A percentile compares a stretch with the other conserved stretches of the same genome.
These are phyloP conservation scores for Lepetodrilus schrolli DNA, from an alignment of 2,888 invertebrate genomes.

Conservation along the genomic window DNA sequence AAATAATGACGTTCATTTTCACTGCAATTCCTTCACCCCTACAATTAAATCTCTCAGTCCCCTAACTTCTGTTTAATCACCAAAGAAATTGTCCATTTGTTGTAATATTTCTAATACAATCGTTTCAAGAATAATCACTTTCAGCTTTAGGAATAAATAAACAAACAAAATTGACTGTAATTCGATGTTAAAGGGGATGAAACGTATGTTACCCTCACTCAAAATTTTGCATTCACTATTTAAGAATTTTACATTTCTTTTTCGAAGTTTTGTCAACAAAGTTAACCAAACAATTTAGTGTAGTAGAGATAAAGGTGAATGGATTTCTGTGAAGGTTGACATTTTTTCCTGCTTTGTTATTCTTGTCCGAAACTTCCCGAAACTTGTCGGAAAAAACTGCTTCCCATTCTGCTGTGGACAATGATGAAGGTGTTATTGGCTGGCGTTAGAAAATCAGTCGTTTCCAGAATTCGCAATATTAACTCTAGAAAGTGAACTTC, in stretches of 20 bases:
- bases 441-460: not conserved
- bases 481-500: not conserved
- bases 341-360: not conserved
- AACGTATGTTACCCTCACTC: not conserved
- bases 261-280: not conserved
- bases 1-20: too few relatives aligned
- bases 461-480: constrained; percentile 20
- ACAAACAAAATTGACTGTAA: too few relatives aligned
- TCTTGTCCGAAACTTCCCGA: not conserved
- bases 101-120: too few relatives aligned
- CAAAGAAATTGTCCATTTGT: too few relatives aligned
- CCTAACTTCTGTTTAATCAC: too few relatives aligned
- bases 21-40: too few relatives aligned
- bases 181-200: not conserved
- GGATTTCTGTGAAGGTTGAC: constrained; percentile 1
- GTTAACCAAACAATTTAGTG: too few relatives aligned
- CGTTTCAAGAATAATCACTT: too few relatives aligned
- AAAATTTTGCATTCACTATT: not conserved
- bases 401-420: not conserved
- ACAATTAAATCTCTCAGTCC: too few relatives aligned
- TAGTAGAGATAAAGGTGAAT: constrained; percentile 8
- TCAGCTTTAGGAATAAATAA: too few relatives aligned
- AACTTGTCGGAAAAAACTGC: too few relatives aligned
- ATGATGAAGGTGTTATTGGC: not conserved
- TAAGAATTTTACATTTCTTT: not conserved